Evolutionary conservation across 2,888 invertebrate species (phyloP).

Genomic region (Thera obeliscata): DNA sequence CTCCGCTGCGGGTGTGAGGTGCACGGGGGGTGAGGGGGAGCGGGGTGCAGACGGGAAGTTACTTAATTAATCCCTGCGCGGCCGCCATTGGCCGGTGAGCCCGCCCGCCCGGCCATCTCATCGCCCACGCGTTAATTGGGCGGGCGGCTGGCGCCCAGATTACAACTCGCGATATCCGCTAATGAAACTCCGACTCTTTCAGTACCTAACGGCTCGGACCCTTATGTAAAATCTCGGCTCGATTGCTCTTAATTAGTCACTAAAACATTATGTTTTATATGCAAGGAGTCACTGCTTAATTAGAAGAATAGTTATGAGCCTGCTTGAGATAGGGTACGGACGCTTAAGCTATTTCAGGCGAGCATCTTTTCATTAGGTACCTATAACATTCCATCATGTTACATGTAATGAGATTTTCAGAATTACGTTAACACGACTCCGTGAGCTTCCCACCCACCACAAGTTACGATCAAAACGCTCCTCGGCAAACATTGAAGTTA

Average conservation of each 20-base stretch:
- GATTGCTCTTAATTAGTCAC: conserved; percentile 24
- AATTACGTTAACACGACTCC: conserved; percentile 38
- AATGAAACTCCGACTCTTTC: conserved; percentile 71
- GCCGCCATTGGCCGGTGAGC: conserved; percentile 80
- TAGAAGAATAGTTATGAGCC: background rate
- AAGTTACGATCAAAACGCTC: conserved; percentile 37
- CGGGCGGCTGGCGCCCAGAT: conserved; percentile 71
- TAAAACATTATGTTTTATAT: conserved; percentile 6
- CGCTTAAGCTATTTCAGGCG: conserved; percentile 25
- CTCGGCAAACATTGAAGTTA: conserved; percentile 36
- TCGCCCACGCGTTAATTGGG: conserved; percentile 84
- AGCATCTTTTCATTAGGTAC: conserved; percentile 30
- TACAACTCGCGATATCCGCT: conserved; percentile 65
- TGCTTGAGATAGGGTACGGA: background rate
- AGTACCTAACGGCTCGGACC: conserved; percentile 44
- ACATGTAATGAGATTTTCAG: conserved; percentile 39
- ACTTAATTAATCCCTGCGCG: conserved; percentile 84
- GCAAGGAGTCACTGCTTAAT: background rate
- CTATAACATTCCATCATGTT: conserved; percentile 34
- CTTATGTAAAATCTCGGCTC: conserved; percentile 27
- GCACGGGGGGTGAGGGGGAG: conserved; percentile 56
- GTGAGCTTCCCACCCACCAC: conserved; percentile 35
- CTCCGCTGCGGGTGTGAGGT: conserved; percentile 68
- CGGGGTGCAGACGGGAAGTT: conserved; percentile 75
- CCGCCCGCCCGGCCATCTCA: conserved; percentile 74